Base-by-base conservation (phyloP, 2,888 invertebrate genomes). In the Andrena dorsata region DNA sequence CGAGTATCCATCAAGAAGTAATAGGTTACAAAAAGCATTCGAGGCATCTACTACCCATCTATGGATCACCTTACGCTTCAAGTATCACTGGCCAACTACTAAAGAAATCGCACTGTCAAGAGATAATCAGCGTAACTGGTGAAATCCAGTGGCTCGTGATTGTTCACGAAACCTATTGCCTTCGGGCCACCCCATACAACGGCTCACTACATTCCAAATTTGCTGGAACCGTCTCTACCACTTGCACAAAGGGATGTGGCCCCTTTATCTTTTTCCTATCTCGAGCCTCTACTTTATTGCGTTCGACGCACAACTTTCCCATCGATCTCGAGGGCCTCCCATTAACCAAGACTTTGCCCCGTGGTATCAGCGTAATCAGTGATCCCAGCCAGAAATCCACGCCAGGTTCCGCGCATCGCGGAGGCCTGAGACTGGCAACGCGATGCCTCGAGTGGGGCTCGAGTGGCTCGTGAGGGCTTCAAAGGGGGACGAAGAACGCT, bases 321-420 rank as follows among this genome's bases (percentile, higher is more conserved):
- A 35, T 30, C 35, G 41, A 49, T 53, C 41, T 51, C 26, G 4
- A 26, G 8, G 32, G 20, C 32, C 32, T 47, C 35, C 64, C 75
- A 63, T 76, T 66, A 61, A 60, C 70, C 60, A 68, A 41, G 79
- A 56, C 70, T 84, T 80, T 76, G 77, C 26, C 56, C 53, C 68
- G 68, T 69, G 77, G 66, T 78, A 69, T 84, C 30, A 79, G 79
- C 84, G 82, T 86, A 88, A 88, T 88, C 88, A 87, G 88, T 82
- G 88, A 84, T 84, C 83, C 72, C 47, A 26, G 30, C 7, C 58
- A 68, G 76, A 69, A 69, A 72, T 68, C 60, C 30, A 32, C 49
- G 60, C 35, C 61, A 61, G 75, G 80, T 61, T 58, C 66, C 8
- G 63, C 66, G 51, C 71, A 68, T 49, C 63, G 66, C 41, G 13